These are phyloP conservation scores for Apamea monoglypha DNA, from an alignment of 2,888 invertebrate species.

Conservation along the genomic window DNA sequence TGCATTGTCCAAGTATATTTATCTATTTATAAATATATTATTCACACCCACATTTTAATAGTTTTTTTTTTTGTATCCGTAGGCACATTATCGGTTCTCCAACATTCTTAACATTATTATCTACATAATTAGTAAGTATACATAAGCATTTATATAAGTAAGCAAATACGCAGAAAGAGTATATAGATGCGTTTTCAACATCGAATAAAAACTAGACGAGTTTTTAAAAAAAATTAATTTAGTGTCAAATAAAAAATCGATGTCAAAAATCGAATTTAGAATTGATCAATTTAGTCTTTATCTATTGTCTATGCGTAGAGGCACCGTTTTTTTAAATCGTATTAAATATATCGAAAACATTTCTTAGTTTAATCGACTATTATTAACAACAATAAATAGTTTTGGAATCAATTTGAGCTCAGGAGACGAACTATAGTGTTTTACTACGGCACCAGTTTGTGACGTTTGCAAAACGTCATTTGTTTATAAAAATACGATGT, in stretches of 20 bases:
- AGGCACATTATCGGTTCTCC: slow-evolving; percentile 69
- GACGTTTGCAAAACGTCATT: slow-evolving; percentile 51
- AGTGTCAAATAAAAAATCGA: slow-evolving; percentile 47
- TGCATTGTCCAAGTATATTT: slow-evolving; percentile 45
- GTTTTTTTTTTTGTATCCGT: slow-evolving; percentile 55
- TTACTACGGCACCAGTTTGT: slow-evolving; percentile 62
- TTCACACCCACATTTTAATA: slow-evolving; percentile 59
- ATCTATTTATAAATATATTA: slow-evolving; percentile 59
- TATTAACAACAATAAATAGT: slow-evolving; percentile 68
- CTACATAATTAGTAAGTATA: slow-evolving; percentile 58
- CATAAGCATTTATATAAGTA: slow-evolving; percentile 58
- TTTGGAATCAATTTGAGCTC: slow-evolving; percentile 72
- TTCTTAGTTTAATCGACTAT: slow-evolving; percentile 63
- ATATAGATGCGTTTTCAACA: slow-evolving; percentile 60
- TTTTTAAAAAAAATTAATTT: no score
- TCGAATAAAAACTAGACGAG: slow-evolving; percentile 54
- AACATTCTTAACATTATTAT: slow-evolving; percentile 54
- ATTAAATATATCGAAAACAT: slow-evolving; percentile 69
- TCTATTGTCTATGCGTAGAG: slow-evolving; percentile 68
- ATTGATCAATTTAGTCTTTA: slow-evolving; percentile 62
- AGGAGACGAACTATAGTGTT: slow-evolving; percentile 57
- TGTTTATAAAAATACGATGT: slow-evolving; percentile 48
- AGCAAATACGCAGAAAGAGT: slow-evolving; percentile 59
- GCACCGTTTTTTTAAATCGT: slow-evolving; percentile 66
- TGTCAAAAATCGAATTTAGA: slow-evolving; percentile 56